Conservation (phyloP, 2,113 vertebrate genomes). For the Psittacara wagleri region DNA sequence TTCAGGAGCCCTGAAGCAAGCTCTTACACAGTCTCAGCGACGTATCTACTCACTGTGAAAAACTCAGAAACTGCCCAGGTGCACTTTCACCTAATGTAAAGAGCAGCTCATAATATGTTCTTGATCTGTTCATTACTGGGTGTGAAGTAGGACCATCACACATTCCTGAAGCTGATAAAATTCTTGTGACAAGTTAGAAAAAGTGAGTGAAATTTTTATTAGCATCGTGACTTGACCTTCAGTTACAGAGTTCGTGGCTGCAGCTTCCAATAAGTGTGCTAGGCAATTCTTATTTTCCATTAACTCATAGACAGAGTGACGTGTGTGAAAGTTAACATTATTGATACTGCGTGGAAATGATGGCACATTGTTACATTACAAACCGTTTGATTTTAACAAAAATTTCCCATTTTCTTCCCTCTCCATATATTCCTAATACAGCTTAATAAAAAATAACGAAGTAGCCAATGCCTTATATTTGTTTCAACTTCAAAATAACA, state of each 20-base stretch:
- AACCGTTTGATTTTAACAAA: background rate
- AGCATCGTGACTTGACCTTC: background rate
- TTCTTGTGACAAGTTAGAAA: background rate
- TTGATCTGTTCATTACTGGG: background rate
- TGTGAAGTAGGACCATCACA: background rate
- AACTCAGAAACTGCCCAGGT: background rate
- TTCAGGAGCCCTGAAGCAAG: background rate
- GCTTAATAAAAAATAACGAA: background rate
- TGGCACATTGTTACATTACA: background rate
- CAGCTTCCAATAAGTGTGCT: background rate
- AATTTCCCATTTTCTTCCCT: background rate
- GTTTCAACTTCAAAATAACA: background rate
- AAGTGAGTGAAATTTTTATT: background rate
- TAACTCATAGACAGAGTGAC: background rate
- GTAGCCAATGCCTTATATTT: background rate
- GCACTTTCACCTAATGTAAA: background rate
- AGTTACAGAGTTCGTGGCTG: background rate
- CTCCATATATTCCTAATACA: background rate
- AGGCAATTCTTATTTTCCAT: constrained; percentile 31
- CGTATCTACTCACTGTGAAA: background rate
- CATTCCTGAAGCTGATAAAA: background rate
- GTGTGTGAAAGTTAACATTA: background rate
- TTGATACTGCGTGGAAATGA: background rate
- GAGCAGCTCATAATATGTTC: background rate
- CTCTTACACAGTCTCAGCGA: background rate